Evolutionary conservation across 2,888 invertebrate genomes (phyloP).

Genomic region (Meganola albula): DNA sequence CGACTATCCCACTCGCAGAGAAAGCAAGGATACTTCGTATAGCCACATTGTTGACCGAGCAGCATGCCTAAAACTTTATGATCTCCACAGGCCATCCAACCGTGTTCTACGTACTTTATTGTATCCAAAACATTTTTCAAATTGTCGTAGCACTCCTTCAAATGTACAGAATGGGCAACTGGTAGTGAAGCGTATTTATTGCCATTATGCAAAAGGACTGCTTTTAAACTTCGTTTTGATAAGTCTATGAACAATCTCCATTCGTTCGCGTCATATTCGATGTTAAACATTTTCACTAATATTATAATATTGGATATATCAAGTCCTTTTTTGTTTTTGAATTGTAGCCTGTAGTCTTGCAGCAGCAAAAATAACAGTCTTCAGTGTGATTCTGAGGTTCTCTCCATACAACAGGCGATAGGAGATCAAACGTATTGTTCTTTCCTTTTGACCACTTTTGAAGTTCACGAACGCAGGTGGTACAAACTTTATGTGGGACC

Average conservation of each 20-base stretch:
- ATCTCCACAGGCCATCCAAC: conserved; percentile 1
- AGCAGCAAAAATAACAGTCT: conserved; percentile 5
- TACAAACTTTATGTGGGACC: conserved; percentile 3
- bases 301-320: conserved; percentile 10
- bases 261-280: conserved; percentile 1
- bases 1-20: not conserved
- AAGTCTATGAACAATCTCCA: conserved; percentile 3
- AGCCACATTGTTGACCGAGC: not conserved
- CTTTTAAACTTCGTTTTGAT: conserved; percentile 4
- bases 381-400: conserved; percentile 1
- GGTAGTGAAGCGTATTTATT: conserved; percentile 1
- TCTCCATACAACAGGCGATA: not conserved
- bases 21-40: not conserved
- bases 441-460: conserved; percentile 3
- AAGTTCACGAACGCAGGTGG: conserved; percentile 2
- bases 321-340: conserved; percentile 12
- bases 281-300: conserved; percentile 1
- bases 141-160: not conserved
- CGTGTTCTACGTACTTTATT: conserved; percentile 4
- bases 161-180: not conserved
- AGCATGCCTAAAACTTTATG: not conserved
- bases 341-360: conserved; percentile 6
- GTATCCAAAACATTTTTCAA: not conserved
- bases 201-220: conserved; percentile 6
- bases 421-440: conserved; percentile 4